phyloP scores from a whole-genome alignment of 1,140 invertebrate genomes.

The Rhynchophorus ferrugineus region DNA sequence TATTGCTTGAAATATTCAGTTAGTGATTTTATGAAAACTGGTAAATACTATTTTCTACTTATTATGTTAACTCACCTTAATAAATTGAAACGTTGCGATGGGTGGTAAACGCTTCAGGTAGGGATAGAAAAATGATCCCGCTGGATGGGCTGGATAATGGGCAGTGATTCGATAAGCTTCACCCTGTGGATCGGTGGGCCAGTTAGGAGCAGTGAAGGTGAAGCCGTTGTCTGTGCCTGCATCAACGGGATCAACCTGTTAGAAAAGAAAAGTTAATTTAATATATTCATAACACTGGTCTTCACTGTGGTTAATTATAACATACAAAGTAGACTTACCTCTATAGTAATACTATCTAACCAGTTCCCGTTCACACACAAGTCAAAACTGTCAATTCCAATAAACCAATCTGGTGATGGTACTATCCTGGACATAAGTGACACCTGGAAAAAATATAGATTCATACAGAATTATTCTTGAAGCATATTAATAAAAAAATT shows the following conservation, averaged over 20 bases:
- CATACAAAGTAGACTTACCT: slow-evolving; percentile 57
- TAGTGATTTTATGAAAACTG: too few species aligned
- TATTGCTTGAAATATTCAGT: too few species aligned
- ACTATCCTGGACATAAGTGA: slow-evolving; percentile 80
- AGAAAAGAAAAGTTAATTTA: slow-evolving; percentile 7
- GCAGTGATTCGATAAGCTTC: slow-evolving; percentile 86
- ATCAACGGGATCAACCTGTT: slow-evolving; percentile 85
- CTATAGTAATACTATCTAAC: slow-evolving; percentile 85
- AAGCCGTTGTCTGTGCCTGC: slow-evolving; percentile 96
- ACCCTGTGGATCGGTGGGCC: slow-evolving; percentile 83
- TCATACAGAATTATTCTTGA: background rate
- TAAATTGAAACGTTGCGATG: slow-evolving; percentile 83
- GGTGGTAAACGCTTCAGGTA: slow-evolving; percentile 78
- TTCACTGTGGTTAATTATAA: background rate
- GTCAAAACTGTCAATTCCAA: slow-evolving; percentile 86
- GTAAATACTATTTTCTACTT: too few species aligned
- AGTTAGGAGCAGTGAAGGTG: slow-evolving; percentile 93
- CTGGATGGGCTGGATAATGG: slow-evolving; percentile 82
- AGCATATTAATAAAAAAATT: too few species aligned
- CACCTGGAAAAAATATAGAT: slow-evolving; percentile 53
- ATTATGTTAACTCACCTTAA: slow-evolving; percentile 60
- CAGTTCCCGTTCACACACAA: slow-evolving; percentile 93
- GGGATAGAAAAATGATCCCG: slow-evolving; percentile 92
- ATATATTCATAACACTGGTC: background rate
- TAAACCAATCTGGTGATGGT: slow-evolving; percentile 97